Base-by-base conservation (phyloP, 2,113 vertebrate species). In the Zosterops hypoxanthus region DNA sequence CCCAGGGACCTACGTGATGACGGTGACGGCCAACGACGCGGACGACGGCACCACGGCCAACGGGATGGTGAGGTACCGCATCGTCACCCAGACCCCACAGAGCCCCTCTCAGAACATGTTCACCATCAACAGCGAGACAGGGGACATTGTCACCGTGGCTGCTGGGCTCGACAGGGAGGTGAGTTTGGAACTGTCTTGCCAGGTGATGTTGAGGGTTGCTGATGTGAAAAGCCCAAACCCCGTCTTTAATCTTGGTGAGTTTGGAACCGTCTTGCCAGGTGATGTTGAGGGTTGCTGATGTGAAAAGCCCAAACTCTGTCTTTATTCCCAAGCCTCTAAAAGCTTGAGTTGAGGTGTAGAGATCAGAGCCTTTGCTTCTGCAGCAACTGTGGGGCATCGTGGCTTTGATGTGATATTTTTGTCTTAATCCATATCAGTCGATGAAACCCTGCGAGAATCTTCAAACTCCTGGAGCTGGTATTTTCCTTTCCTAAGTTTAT, bases 61-160 rank as follows among this genome's bases (percentile, higher is more conserved):
- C 2, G 99, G 99, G 72, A 99, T 99, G 98, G 99, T 99, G 94
- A 98, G 98, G 39, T 99, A 99, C 93, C 98, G 99, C 8, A 99
- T 99, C 16, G 97, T 99, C 95, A 98, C 99, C 6, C 99, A 99
- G 97, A 99, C 97, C 10, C 99, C 99, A 0, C 99, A 99, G 97
- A 99, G 98, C 96, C 99, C 99, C 0, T 99, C 99, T 2, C 99
- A 99, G 9, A 99, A 99, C 87, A 99, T 99, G 99, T 99, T 99
- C 92, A 99, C 99, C 55, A 99, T 99, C 82, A 99, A 99, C 98
- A 99, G 99, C 0, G 99, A 99, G 97, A 99, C 99, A 0, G 99
- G 99, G 25, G 99, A 99, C 93, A 99, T 99, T 0, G 98, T 99
- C 93, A 99, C 99, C 0, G 99, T 99, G 95, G 99, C 99, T 2